phyloP scores from a whole-genome alignment of 2,797 vertebrate species.

The Pogoniulus pusillus region DNA sequence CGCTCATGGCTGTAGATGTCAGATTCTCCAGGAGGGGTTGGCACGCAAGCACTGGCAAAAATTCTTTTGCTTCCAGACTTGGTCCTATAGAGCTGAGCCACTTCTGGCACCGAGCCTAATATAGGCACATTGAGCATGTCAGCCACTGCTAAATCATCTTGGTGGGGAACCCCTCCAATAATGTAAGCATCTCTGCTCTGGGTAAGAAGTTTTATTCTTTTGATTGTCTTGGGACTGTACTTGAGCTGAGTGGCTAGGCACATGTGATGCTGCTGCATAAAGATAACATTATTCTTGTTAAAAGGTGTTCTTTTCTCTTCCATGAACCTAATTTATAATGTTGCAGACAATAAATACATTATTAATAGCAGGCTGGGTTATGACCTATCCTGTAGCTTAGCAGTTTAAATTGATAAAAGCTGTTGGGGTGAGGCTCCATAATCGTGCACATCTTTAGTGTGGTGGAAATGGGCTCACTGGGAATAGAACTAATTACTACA shows the following conservation, averaged over 20 bases:
- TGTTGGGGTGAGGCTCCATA: slow-evolving; percentile 90
- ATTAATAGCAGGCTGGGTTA: slow-evolving; percentile 92
- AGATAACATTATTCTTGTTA: slow-evolving; percentile 68
- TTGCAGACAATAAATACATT: slow-evolving; percentile 89
- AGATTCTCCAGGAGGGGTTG: slow-evolving; percentile 80
- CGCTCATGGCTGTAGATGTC: slow-evolving; percentile 81
- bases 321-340: slow-evolving; percentile 80
- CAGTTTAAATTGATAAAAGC: slow-evolving; percentile 99
- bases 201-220: slow-evolving; percentile 82
- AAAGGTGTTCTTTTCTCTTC: slow-evolving; percentile 73
- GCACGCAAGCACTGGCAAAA: slow-evolving; percentile 79
- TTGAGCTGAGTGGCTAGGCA: slow-evolving; percentile 87
- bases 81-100: slow-evolving; percentile 81
- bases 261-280: slow-evolving; percentile 73
- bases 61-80: slow-evolving; percentile 88
- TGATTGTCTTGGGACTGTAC: slow-evolving; percentile 87
- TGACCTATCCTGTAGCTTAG: slow-evolving; percentile 96
- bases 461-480: slow-evolving; percentile 94
- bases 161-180: slow-evolving; percentile 81
- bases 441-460: slow-evolving; percentile 96
- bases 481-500: slow-evolving; percentile 99
- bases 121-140: slow-evolving; percentile 85
- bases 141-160: slow-evolving; percentile 89
- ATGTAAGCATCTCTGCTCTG: slow-evolving; percentile 84
- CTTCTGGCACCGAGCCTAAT: slow-evolving; percentile 83